A percentile compares a stretch with the other conserved stretches of the same genome.
These are phyloP conservation scores for Acheta domesticus DNA, from an alignment of 2,888 invertebrate genomes.

Conservation along the genomic window DNA sequence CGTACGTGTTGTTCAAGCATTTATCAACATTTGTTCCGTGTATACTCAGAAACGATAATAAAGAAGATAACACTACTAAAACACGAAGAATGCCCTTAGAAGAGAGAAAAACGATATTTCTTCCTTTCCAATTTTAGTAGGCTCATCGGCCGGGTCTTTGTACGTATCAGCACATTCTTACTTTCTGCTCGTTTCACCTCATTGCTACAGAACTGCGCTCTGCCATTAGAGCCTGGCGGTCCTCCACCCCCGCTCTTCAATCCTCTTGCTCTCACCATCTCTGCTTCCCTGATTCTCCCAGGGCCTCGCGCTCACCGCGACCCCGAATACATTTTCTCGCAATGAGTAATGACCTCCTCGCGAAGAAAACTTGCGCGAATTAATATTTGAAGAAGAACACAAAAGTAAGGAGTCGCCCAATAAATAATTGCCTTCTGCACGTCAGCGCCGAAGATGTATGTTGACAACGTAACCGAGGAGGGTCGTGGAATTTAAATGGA, in stretches of 20 bases:
- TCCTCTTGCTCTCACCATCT: background rate
- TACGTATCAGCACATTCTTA: too few species aligned
- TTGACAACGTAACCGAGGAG: background rate
- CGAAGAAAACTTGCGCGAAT: constrained; percentile 6
- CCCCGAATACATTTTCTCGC: background rate
- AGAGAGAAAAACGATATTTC: too few species aligned
- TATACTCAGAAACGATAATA: too few species aligned
- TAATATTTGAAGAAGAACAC: constrained; percentile 5
- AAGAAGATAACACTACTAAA: too few species aligned
- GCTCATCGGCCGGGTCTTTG: too few species aligned
- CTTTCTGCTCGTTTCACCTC: too few species aligned
- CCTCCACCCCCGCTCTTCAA: background rate
- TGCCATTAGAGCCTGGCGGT: too few species aligned
- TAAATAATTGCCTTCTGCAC: constrained; percentile 6
- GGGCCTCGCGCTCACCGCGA: background rate
- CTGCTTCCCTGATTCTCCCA: constrained; percentile 18
- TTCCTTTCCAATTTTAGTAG: too few species aligned
- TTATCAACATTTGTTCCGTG: too few species aligned
- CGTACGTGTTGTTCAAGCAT: too few species aligned
- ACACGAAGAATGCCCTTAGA: too few species aligned
- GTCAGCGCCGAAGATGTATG: constrained; percentile 9
- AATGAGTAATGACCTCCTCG: constrained; percentile 9
- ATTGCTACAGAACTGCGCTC: too few species aligned
- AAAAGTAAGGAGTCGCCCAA: background rate
- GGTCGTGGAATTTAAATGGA: background rate